Evolutionary conservation across 2,113 vertebrate genomes (phyloP), one percentile per base, ranked within the genome.

Genomic region (Semnornis frantzii): DNA sequence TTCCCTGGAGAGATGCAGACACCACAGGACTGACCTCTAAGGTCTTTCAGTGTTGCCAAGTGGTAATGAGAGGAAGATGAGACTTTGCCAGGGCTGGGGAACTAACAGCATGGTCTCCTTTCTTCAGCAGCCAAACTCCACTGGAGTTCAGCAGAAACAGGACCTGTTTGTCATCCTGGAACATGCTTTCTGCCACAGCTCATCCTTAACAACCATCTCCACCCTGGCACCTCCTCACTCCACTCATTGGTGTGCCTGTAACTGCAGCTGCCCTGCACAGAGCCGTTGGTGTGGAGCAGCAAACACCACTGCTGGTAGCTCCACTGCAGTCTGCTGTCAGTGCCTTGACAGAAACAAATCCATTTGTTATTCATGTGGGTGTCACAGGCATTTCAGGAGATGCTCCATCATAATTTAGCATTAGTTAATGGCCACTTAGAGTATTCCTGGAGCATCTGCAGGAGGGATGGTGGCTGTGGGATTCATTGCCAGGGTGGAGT

Each of bases 351-450:
- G 89, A 81, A 84, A 90, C 46, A 87, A 82, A 74, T 87, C 93
- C 72, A 70, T 90, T 92, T 74, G 48, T 94, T 95, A 94, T 87
- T 90, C 96, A 52, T 81, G 77, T 31, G 90, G 94, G 62, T 92
- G 94, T 90, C 96, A 87, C 86, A 86, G 1, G 5, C 52, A 39
- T 64, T 96, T 87, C 93, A 95, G 95, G 92, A 96, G 95, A 73
- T 94, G 89, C 81, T 89, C 90, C 94, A 86, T 82, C 94, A 95
- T 92, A 72, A 96, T 95, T 96, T 93, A 95, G 73, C 94, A 34
- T 94, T 90, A 89, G 87, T 96, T 96, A 97, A 97, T 79, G 82
- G 78, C 89, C 95, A 92, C 90, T 96, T 95, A 90, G 94, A 95
- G 87, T 64, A 71, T 90, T 93, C 79, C 90, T 95, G 93, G 91